phyloP scores from a whole-genome alignment of 2,113 vertebrate species.

The Ptilorrhoa leucosticta region DNA sequence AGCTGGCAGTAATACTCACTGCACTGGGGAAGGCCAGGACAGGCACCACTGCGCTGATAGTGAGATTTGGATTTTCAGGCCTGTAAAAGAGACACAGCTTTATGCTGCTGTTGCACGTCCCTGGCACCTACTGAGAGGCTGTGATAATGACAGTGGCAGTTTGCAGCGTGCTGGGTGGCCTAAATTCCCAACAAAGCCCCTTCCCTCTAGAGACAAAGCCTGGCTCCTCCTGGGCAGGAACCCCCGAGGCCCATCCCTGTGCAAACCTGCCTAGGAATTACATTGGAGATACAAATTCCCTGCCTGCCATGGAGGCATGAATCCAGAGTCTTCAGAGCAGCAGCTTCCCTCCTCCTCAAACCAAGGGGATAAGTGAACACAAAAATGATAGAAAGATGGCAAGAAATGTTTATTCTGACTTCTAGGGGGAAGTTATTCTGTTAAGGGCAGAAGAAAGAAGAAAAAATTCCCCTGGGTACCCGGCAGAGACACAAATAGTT shows the following conservation, averaged over 20 bases:
- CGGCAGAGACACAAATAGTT: background rate
- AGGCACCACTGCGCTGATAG: constrained; percentile 49
- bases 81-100: constrained; percentile 35
- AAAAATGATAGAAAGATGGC: background rate
- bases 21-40: constrained; percentile 61
- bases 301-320: background rate
- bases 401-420: background rate
- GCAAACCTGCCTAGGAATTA: background rate
- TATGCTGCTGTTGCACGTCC: background rate
- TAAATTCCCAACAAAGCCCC: background rate
- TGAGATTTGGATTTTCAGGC: constrained; percentile 46
- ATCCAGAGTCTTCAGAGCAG: background rate
- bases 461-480: background rate
- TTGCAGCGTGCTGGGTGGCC: background rate
- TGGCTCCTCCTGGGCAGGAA: background rate
- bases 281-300: background rate
- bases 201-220: background rate
- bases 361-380: background rate
- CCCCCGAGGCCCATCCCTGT: rapidly evolving
- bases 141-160: background rate
- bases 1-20: constrained; percentile 55
- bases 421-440: background rate
- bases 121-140: rapidly evolving
- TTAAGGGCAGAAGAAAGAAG: background rate
- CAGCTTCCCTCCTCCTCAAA: background rate